Conservation (phyloP, 2,113 vertebrate genomes). For the Sakesphorus luctuosus region DNA sequence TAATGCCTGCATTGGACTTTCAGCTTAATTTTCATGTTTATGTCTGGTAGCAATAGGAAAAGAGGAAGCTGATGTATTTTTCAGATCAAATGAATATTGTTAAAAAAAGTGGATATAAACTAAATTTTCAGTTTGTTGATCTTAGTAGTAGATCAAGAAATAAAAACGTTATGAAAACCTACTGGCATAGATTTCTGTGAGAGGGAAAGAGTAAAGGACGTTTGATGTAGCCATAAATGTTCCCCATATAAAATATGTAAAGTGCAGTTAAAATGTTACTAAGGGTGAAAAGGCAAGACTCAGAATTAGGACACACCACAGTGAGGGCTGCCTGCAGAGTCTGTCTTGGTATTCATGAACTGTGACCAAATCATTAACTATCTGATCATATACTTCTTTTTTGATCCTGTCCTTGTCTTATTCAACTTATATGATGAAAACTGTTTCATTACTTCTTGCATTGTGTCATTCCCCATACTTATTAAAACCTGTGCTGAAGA, state of each 20-base stretch:
- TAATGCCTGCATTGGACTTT: neutral
- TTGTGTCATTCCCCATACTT: neutral
- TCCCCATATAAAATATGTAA: neutral
- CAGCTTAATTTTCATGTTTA: neutral
- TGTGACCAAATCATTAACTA: neutral
- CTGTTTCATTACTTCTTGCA: neutral
- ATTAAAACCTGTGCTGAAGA: neutral
- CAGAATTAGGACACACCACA: neutral
- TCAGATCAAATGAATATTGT: neutral
- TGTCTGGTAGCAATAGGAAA: neutral
- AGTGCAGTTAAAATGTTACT: neutral
- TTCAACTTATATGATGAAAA: neutral
- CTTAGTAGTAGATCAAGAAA: neutral
- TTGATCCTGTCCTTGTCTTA: neutral
- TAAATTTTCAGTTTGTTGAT: neutral
- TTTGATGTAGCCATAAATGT: neutral
- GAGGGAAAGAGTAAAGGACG: neutral
- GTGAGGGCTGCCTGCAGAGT: neutral
- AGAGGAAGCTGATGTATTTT: neutral
- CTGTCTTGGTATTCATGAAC: neutral
- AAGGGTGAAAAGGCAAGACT: neutral
- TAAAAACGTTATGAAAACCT: neutral
- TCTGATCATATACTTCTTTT: neutral
- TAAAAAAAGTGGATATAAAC: neutral
- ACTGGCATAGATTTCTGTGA: neutral